Base-by-base conservation (phyloP, 37 sponge, comb jelly and placozoan species). In the Haliclona indistincta region DNA sequence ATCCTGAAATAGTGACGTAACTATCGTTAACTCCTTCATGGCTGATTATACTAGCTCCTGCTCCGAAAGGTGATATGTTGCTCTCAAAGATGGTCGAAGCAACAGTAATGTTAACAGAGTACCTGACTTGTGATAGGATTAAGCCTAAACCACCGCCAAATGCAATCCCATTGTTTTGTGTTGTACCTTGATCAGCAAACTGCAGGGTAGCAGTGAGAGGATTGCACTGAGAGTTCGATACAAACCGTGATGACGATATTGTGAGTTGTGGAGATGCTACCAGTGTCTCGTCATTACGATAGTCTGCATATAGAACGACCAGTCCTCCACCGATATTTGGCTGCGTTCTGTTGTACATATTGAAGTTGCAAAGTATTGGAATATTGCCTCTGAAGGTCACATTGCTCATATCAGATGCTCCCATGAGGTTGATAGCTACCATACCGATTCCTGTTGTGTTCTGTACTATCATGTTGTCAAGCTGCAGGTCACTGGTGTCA, bases 71-170 rank as follows among this genome's bases (percentile, higher is more conserved):
- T 4, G 67, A 69, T 26, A 43, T 60, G 30, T 79, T 79, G 15
- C 37, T 4, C 15, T 28, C 23, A 38, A 84, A 76, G 20, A 19
- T 28, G 2, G 53, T 60, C 43, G 41, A 3, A 13, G 17, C 8
- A 6, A 84, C 71, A 19, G 38, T 32, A 39, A 71, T 43, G 54
- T 43, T 53, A 33, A 78, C 78, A 1, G 66, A 17, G 38, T 62
- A 84, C 0, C 25, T 54, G 6, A 5, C 17, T 25, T 86, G 80
- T 32, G 74, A 44, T 22, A 86, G 58, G 7, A 78, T 54, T 1
- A 86, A 29, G 15, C 80, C 66, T 4, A 86, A 43, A 2, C 86
- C 86, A 15, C 80, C 86, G 26, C 79, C 78, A 32, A 78, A 23
- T 0, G 51, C 34, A 49, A 67, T 73, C 3, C 77, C 67, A 2